Percentiles rank a stretch among this genome's conserved stretches.
phyloP scores from a whole-genome alignment of 2,888 invertebrate species.

The Micropterix aruncella region DNA sequence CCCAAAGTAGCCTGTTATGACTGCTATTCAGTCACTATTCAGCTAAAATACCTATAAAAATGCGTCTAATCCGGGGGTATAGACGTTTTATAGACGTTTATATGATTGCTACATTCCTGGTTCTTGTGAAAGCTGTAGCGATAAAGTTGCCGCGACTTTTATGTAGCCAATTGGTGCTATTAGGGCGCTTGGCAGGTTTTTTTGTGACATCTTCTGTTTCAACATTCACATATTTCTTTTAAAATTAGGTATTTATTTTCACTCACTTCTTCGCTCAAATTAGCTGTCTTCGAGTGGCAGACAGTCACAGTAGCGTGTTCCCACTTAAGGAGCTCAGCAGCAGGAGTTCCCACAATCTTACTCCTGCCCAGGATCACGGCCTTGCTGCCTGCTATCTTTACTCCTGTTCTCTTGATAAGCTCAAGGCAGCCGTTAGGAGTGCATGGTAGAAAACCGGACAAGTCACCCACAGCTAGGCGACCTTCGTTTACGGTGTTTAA shows the following conservation, averaged over 20 bases:
- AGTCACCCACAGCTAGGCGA: slow-evolving; percentile 76
- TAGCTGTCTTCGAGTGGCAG: slow-evolving; percentile 88
- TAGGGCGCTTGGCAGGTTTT: too few species aligned
- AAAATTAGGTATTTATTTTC: too few species aligned
- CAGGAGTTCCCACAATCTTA: slow-evolving; percentile 96
- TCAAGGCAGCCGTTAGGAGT: slow-evolving; percentile 94
- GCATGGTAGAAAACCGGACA: slow-evolving; percentile 86
- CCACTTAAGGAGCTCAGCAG: slow-evolving; percentile 90
- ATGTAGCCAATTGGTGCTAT: not conserved
- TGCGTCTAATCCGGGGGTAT: too few species aligned
- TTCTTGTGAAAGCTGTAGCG: too few species aligned
- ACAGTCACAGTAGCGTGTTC: slow-evolving; percentile 93
- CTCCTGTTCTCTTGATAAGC: slow-evolving; percentile 69
- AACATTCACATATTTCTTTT: too few species aligned
- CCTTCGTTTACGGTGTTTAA: slow-evolving; percentile 91
- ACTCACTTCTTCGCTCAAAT: slow-evolving; percentile 65
- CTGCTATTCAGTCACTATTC: too few species aligned
- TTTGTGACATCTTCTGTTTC: too few species aligned
- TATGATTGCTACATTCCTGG: too few species aligned
- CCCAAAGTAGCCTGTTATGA: too few species aligned
- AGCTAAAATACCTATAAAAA: too few species aligned
- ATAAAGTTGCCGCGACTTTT: too few species aligned
- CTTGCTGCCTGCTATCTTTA: slow-evolving; percentile 62
- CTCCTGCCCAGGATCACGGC: slow-evolving; percentile 94
- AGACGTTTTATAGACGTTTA: too few species aligned